A percentile compares a stretch with the other conserved stretches of the same genome.
Conservation (phyloP, 2,113 vertebrate genomes). For the Misgurnus anguillicaudatus region DNA sequence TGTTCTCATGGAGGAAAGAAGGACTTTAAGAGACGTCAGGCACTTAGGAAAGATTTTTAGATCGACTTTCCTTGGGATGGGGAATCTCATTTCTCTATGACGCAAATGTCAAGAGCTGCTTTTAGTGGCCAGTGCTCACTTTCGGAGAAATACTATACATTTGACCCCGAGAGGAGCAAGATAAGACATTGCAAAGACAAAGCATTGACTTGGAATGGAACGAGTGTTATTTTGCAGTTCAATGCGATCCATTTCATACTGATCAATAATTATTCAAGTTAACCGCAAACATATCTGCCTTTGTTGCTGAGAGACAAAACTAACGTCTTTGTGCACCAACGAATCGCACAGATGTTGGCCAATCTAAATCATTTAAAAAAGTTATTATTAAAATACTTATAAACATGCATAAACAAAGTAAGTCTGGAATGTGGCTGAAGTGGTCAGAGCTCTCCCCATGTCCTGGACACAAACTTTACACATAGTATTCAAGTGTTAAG, state of each 20-base stretch:
- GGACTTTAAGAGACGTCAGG: neutral
- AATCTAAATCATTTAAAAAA: slow-evolving; percentile 3
- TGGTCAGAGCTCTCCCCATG: no score
- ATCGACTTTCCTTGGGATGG: slow-evolving; percentile 1
- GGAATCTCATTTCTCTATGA: slow-evolving; percentile 2
- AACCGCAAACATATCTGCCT: neutral
- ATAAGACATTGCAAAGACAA: neutral
- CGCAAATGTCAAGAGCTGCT: neutral
- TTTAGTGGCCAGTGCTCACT: neutral
- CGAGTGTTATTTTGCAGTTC: neutral
- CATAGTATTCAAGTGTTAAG: no score
- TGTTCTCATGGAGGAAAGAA: slow-evolving; percentile 11
- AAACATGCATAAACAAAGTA: neutral
- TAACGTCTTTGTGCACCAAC: slow-evolving; percentile 3
- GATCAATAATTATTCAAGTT: slow-evolving; percentile 22
- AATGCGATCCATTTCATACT: slow-evolving; percentile 21
- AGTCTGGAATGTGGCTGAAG: neutral
- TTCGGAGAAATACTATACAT: slow-evolving; percentile 15
- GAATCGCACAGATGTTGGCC: neutral
- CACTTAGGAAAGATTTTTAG: slow-evolving; percentile 56
- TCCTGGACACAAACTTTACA: no score
- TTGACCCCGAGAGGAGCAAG: slow-evolving; percentile 1
- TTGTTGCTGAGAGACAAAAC: neutral
- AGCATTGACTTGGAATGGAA: neutral
- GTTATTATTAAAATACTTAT: neutral